These are phyloP conservation scores for Anas capensis DNA, from an alignment of 2,797 vertebrate species.

Conservation along the genomic window DNA sequence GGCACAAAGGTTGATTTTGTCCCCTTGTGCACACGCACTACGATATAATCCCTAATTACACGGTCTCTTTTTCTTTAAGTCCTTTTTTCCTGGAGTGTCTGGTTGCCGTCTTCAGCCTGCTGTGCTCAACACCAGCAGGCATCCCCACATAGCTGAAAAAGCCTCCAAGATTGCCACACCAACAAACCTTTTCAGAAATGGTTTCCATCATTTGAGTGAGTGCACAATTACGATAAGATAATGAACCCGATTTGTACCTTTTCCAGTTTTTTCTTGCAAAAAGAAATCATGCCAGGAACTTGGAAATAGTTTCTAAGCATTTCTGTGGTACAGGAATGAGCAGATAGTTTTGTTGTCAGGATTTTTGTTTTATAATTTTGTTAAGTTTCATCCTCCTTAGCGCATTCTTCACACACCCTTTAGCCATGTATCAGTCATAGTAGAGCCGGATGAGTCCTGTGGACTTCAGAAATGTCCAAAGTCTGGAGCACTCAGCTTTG, in stretches of 20 bases:
- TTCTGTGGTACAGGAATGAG: neutral
- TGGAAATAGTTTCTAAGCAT: neutral
- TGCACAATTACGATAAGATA: slow-evolving; percentile 31
- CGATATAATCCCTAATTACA: neutral
- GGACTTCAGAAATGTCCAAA: neutral
- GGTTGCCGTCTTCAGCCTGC: neutral
- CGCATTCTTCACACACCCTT: slow-evolving; percentile 7
- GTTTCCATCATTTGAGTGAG: slow-evolving; percentile 14
- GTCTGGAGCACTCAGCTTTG: neutral
- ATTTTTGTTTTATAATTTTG: neutral
- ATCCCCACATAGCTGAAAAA: neutral
- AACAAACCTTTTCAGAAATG: slow-evolving; percentile 23
- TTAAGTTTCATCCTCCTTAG: neutral
- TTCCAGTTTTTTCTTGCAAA: neutral
- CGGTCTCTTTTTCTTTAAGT: neutral
- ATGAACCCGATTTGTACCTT: neutral
- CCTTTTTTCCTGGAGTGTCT: neutral
- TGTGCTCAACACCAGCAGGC: neutral
- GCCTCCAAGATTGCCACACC: neutral
- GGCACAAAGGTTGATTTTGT: neutral
- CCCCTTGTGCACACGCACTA: neutral
- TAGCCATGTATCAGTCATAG: neutral
- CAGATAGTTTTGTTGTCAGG: neutral
- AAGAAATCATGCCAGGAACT: neutral
- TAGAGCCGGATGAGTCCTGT: neutral